Conservation (phyloP, 2,113 vertebrate species). For the Myotis davidii region DNA sequence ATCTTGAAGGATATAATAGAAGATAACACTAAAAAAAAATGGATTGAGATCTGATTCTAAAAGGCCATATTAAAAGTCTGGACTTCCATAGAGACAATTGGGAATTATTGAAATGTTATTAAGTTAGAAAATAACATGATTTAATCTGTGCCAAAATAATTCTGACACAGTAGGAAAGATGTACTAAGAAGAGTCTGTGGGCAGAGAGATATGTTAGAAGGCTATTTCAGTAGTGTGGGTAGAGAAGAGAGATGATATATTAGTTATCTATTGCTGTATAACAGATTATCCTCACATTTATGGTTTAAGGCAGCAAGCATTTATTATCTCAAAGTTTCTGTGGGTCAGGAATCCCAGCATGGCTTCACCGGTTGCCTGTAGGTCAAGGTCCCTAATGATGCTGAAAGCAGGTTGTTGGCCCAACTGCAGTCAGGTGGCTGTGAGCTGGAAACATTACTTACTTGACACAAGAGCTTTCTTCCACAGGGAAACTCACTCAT, state of each 20-base stretch:
- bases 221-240: neutral
- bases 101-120: neutral
- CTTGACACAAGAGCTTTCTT: neutral
- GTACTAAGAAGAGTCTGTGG: neutral
- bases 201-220: neutral
- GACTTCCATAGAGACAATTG: neutral
- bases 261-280: neutral
- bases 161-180: neutral
- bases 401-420: neutral
- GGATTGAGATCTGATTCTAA: neutral
- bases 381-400: neutral
- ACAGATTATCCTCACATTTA: neutral
- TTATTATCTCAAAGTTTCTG: neutral
- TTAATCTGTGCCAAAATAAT: neutral
- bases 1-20: neutral
- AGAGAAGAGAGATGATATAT: neutral
- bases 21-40: neutral
- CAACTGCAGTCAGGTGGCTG: neutral
- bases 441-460: neutral
- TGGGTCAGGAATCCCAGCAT: neutral
- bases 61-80: neutral
- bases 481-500: neutral
- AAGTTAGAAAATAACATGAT: neutral
- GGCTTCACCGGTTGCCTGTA: neutral
- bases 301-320: neutral